Base-by-base conservation (phyloP, 2,888 invertebrate genomes). In the Tetragonisca angustula region DNA sequence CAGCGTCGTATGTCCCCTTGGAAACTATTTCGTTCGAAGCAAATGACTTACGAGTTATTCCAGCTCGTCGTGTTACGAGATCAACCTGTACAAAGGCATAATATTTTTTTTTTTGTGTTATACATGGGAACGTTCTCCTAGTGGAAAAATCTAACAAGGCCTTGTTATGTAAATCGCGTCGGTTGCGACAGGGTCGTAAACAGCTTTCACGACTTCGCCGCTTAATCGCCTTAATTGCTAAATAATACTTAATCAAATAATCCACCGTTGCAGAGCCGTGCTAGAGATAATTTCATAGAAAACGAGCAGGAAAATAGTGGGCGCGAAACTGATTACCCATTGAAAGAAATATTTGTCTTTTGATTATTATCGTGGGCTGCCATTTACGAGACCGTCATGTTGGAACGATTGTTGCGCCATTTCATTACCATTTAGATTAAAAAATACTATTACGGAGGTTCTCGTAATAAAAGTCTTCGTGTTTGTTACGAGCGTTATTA, bases 231-330 rank as follows among this genome's bases (percentile, higher is more conserved):
- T 73, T 81, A 81, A 81, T 79, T 62, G 79, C 62, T 59, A 69
- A 62, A 79, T 74, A 81, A 73, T 79, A 32, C 62, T 68, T 81
- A 74, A 81, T 81, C 69, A 64, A 79, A 73, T 73, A 59, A 79
- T 50, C 68, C 43, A 19, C 62, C 56, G 64, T 69, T 81, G 24
- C 56, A 81, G 43, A 72, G 61, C 13, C 72, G 24, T n/a, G 4
- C 59, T 62, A 68, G 73, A 36, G 56, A 68, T 64, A 81, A 81
- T 69, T 73, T 50, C n/a, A 69, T 69, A 56, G 49, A 72, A 24
- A 62, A 43, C 54, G 15, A 1, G 32, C 50, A 72, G 59, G 24
- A 27, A 71, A 71, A 43, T 17, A 19, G 69, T 71, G 36, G 24
- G 24, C 19, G 24, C 19, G 15, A 19, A 71, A 71, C 13, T 19